These are phyloP conservation scores for Ciconia stormi DNA, from an alignment of 2,113 vertebrate species.

Conservation along the genomic window DNA sequence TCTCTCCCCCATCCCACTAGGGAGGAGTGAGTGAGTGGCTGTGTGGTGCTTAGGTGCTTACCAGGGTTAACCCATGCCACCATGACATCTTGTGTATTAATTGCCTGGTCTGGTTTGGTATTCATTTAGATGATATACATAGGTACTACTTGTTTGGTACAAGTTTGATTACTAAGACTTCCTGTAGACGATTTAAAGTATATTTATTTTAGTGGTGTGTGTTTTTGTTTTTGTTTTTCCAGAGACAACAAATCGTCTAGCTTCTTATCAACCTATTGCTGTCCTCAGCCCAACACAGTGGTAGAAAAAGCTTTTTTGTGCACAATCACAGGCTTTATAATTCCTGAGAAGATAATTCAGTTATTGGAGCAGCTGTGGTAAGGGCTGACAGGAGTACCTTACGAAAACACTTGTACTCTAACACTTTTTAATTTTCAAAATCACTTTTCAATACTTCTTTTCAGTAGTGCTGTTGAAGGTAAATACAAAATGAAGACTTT, in stretches of 20 bases:
- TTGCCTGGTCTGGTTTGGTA: neutral
- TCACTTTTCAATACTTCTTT: neutral
- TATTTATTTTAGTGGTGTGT: neutral
- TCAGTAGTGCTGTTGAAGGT: neutral
- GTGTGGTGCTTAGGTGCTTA: neutral
- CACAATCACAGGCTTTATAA: constrained; percentile 84
- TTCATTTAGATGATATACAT: neutral
- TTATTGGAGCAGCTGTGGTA: constrained; percentile 86
- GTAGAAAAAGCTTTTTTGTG: constrained; percentile 75
- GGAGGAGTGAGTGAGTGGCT: neutral
- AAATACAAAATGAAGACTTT: neutral
- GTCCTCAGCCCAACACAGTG: constrained; percentile 76
- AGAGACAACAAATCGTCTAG: constrained; percentile 81
- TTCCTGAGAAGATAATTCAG: constrained; percentile 78
- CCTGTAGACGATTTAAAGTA: neutral
- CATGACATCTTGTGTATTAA: neutral
- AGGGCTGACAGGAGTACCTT: neutral
- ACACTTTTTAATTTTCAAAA: neutral
- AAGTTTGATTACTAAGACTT: neutral
- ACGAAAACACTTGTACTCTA: neutral
- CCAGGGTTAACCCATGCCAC: neutral
- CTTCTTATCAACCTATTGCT: constrained; percentile 85
- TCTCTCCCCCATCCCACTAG: neutral
- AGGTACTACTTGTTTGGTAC: neutral
- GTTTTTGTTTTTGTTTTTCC: neutral